Base-by-base conservation (phyloP, 2,888 invertebrate species). In the Phaedon cochleariae region DNA sequence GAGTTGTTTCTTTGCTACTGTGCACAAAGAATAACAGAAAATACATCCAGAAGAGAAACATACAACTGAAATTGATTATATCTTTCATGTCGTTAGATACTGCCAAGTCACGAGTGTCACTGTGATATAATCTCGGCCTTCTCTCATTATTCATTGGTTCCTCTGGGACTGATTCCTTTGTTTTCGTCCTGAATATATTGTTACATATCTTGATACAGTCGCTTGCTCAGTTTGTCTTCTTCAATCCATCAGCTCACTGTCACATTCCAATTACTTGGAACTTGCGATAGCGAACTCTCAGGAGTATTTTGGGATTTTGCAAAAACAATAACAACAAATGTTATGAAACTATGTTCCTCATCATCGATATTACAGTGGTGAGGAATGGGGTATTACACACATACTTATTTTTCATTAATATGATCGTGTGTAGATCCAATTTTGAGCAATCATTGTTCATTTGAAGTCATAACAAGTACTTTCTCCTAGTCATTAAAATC, bases 91-190 rank as follows among this genome's bases (percentile, higher is more conserved):
- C 15, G 41, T 41, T 15, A 41, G 41, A 41, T 41, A 15, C 41
- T 41, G 41, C 41, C 41, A 15, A 41, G 41, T 41, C 41, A 41
- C 41, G 41, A 41, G 41, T 41, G 41, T 41, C 41, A 41, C 41
- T 41, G 12, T 15, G 41, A 41, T 41, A 41, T 15, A 10, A 41
- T 41, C 41, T 41, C n/a, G 15, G 15, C 41, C 15, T 15, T 41
- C 41, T 15, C 12, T 41, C 41, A 41, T 41, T 41, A 41, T 41
- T 41, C 41, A 41, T 15, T 41, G 41, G 41, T 41, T 41, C 4
- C 41, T 41, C 41, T 41, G 41, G 41, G 41, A 41, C 10, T 41
- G 41, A 15, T 41, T 41, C 15, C 41, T 41, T 41, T 41, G 41
- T 41, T 41, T 12, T 41, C 41, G 15, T 12, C 41, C 41, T 41